Percentiles rank a stretch among this genome's conserved stretches.
Conservation (phyloP, 1,140 invertebrate genomes). For the Oedothorax gibbosus region DNA sequence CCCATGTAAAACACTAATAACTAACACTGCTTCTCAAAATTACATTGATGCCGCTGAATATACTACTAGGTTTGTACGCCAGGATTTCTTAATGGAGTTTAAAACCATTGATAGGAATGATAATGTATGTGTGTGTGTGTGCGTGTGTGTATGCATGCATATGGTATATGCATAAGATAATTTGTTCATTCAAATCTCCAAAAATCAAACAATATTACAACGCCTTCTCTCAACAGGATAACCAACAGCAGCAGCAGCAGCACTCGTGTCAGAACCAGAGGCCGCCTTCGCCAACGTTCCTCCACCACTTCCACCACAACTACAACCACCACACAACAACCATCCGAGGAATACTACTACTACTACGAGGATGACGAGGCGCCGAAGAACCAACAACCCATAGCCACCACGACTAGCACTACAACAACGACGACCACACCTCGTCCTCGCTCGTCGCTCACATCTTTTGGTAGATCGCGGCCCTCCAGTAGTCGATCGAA, state of each 20-base stretch:
- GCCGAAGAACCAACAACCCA: constrained; percentile 11
- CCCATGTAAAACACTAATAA: no score
- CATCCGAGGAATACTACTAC: constrained; percentile 52
- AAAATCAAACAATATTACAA: no score
- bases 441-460: constrained; percentile 27
- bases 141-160: no score
- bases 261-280: background rate
- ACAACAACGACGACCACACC: constrained; percentile 63
- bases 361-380: constrained; percentile 43
- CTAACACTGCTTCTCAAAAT: no score
- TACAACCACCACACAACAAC: constrained; percentile 23
- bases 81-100: no score
- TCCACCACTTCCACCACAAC: constrained; percentile 58
- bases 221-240: background rate
- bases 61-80: no score
- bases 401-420: constrained; percentile 55
- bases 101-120: no score
- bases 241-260: constrained; percentile 1
- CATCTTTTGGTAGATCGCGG: background rate
- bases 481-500: background rate
- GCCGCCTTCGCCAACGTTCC: background rate
- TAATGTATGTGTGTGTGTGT: no score
- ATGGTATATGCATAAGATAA: no score
- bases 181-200: no score
- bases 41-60: no score